Base-by-base conservation (phyloP, 1,140 invertebrate genomes). In the Polyergus mexicanus region DNA sequence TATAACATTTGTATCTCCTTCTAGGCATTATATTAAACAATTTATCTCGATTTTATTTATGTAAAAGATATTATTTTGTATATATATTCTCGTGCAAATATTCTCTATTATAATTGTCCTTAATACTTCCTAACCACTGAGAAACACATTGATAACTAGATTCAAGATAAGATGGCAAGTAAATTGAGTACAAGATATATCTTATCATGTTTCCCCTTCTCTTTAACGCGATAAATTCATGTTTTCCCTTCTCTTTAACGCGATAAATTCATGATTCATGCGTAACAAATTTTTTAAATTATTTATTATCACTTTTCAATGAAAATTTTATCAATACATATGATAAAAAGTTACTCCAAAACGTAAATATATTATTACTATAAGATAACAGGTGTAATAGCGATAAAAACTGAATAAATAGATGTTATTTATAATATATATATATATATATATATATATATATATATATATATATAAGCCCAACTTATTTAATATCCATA, bases 1-100 rank as follows among this genome's bases (percentile, higher is more conserved):
- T 86, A 88, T 92, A 94, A 80, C 93, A 81, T 83, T 92, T 91
- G 80, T 92, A 94, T 78, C 88, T 92, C 47, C 80, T 92, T 54
- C 80, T 90, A 11, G 92, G 38, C 93, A 93, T 94, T 69, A 88
- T 88, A 58, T 87, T 8, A 62, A 68, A 3, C 10, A 35, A 54
- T 69, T 65, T 58, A 41, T 22, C 16, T 22, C 32, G 44, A 60
- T 28, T 38, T 51, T 28, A 25, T 86, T 54, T 63, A 69, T 28
- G 51, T 19, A 44, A 63, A 41, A 28, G 38, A 54, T 54, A 77
- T 58, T 13, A 25, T 51, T 51, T 51, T 51, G 13, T 19, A 5
- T 51, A 13, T 19, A 51, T 51, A 51, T 3, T 51, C 16, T 13
- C 47, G 16, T 13, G 47, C 16, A 4, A 51, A 51, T 51, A 51